Evolutionary conservation across 2,888 invertebrate species (phyloP), one percentile per base, ranked within the genome.

Genomic region (Autographa pulchrina): DNA sequence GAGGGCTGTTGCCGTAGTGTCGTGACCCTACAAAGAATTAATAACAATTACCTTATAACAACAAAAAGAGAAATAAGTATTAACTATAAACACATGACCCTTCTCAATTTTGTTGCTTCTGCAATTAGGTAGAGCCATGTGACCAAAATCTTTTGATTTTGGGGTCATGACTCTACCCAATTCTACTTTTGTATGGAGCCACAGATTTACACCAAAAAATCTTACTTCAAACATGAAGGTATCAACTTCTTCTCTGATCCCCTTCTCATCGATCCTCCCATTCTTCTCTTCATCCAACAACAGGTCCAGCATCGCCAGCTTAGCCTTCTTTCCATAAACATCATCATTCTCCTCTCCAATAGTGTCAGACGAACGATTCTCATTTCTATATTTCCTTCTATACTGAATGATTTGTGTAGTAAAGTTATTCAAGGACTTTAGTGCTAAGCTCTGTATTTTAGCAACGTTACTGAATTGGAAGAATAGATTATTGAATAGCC

Each of bases 201-300:
- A 25, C 25, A 25, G 2, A 25, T 25, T 25, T 25, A 25, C 3
- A 25, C 1, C 25, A 48, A n/a, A n/a, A 25, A 0, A 25, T 63
- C 86, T 90, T 86, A 96, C 97, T 89, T 96, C 97, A 91, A 97
- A 97, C 96, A 97, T 96, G 81, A 97, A 97, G 0, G 97, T 97
- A 79, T 97, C 97, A 0, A 97, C 97, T 92, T 97, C 97, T 85
- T 97, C 97, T 69, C 96, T 93, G 62, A 97, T 96, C 68, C 97
- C 97, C 32, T 95, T 87, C 78, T 96, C 95, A 18, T 96, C 96
- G 25, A 97, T 91, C 6, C 91, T 92, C 1, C 96, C 96, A 74
- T 96, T 94, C 62, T 96, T 93, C 77, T 96, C 96, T 41, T 96
- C 95, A 65, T 96, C 95, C 7, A 97, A 85, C 6, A 97, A 86